Percentiles rank a stretch among this genome's conserved stretches.
Conservation (phyloP, 2,113 vertebrate species). For the Ardeotis arabs region DNA sequence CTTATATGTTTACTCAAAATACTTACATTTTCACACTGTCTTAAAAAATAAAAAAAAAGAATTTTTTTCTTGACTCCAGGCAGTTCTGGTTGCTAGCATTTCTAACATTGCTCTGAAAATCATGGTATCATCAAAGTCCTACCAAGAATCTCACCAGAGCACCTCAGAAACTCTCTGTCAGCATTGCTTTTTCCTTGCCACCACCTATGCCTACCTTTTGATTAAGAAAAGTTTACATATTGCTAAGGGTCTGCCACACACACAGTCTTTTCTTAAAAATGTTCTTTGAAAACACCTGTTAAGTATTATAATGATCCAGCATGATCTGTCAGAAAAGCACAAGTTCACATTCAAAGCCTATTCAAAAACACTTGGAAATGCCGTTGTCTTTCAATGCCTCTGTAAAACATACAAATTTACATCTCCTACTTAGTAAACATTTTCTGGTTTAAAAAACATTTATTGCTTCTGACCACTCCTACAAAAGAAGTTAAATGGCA, state of each 20-base stretch:
- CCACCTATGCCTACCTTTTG: background rate
- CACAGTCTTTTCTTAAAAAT: conserved; percentile 29
- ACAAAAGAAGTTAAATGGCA: background rate
- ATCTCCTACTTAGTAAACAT: conserved; percentile 17
- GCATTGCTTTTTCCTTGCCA: background rate
- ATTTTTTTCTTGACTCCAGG: background rate
- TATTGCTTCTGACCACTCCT: background rate
- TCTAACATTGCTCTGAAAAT: background rate
- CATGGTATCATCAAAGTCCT: background rate
- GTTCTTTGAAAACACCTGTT: conserved; percentile 35
- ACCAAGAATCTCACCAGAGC: background rate
- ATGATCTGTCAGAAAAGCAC: conserved; percentile 49
- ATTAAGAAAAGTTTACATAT: conserved; percentile 22
- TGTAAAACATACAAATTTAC: background rate
- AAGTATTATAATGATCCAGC: conserved; percentile 9
- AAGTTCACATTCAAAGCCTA: conserved; percentile 13
- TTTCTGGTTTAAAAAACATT: background rate
- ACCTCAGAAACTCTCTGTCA: background rate
- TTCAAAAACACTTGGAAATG: conserved; percentile 36
- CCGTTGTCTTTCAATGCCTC: conserved; percentile 2
- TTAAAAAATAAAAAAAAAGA: no score
- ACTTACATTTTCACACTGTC: background rate
- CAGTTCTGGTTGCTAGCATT: background rate
- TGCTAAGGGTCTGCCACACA: background rate
- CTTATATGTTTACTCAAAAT: background rate